phyloP scores from a whole-genome alignment of 2,113 vertebrate genomes.

The Cromileptes altivelis region DNA sequence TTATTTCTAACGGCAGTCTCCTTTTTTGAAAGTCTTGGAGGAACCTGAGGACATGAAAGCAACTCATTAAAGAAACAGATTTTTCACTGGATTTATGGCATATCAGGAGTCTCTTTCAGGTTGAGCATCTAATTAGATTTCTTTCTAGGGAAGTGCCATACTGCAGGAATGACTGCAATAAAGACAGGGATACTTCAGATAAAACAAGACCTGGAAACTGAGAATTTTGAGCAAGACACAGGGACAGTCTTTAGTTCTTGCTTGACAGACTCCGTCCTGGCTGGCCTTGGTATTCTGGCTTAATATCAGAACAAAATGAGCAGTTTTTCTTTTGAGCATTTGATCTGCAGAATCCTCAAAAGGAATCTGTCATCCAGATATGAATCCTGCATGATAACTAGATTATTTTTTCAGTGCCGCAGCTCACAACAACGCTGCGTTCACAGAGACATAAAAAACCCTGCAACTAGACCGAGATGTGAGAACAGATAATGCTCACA shows the following conservation, averaged over 20 bases:
- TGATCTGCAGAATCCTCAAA: conserved; percentile 51
- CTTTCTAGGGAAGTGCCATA: conserved; percentile 32
- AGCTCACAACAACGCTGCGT: conserved; percentile 14
- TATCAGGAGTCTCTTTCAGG: conserved; percentile 61
- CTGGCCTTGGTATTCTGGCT: conserved; percentile 18
- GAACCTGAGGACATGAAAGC: conserved; percentile 62
- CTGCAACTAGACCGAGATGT: conserved; percentile 19
- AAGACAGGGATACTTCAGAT: conserved; percentile 31
- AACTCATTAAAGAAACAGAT: conserved; percentile 56
- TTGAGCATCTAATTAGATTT: conserved; percentile 62
- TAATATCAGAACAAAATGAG: conserved; percentile 31
- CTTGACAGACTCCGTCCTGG: conserved; percentile 13
- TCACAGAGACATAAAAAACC: conserved; percentile 6
- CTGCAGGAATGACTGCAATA: conserved; percentile 31
- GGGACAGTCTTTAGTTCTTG: neutral
- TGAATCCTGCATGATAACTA: conserved; percentile 59
- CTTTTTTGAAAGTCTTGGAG: conserved; percentile 47
- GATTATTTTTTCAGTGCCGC: conserved; percentile 34
- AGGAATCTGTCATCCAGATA: conserved; percentile 53
- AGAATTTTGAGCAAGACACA: conserved; percentile 40
- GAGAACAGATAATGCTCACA: conserved; percentile 29
- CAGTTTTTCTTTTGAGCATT: conserved; percentile 43
- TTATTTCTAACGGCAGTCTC: conserved; percentile 49
- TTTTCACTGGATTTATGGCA: conserved; percentile 50
- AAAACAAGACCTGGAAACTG: conserved; percentile 36